Evolutionary conservation across 2,113 vertebrate genomes (phyloP), one percentile per base, ranked within the genome.

Genomic region (Tonatia bakeri): DNA sequence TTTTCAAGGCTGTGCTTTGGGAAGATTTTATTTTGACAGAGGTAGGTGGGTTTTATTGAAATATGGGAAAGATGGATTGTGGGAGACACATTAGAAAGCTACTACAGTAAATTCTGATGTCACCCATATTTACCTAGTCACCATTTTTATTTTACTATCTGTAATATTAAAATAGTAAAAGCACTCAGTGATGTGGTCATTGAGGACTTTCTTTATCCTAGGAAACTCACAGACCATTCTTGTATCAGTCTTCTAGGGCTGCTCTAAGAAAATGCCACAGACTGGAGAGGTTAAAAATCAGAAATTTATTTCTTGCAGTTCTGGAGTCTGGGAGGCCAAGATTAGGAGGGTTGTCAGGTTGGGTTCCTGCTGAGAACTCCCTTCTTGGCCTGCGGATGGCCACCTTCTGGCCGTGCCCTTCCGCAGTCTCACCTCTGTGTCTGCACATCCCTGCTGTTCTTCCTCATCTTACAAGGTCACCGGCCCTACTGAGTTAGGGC

Each of bases 11-110:
- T 20, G 28, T 38, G 22, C 33, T 90, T 61, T 54, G 14, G 65
- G 50, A 70, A 90, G 43, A 64, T 69, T 61, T 84, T 59, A 43
- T 72, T 59, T 93, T 36, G 50, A 56, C 28, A 80, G 65, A 33
- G 50, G 12, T n/a, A 40, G 47, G 22, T 45, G 72, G 82, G 77
- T 40, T 70, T 73, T 38, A 77, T 45, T 73, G 14, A 94, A 67
- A 45, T 50, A 36, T 40, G 36, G 24, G 24, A 75, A 61, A 61
- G 82, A 73, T 10, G 0, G 28, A 38, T 54, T 8, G 1, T 13
- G 31, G 36, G 59, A 61, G 31, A 24, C 16, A 5, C 26, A 8
- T 20, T 81, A 81, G 79, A 61, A 91, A 38, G 31, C 61, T 33
- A 50, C 9, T 73, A 79, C 1, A 20, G 8, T 69, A 45, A 38